phyloP scores from a whole-genome alignment of 2,797 vertebrate species.

The Hybognathus amarus region DNA sequence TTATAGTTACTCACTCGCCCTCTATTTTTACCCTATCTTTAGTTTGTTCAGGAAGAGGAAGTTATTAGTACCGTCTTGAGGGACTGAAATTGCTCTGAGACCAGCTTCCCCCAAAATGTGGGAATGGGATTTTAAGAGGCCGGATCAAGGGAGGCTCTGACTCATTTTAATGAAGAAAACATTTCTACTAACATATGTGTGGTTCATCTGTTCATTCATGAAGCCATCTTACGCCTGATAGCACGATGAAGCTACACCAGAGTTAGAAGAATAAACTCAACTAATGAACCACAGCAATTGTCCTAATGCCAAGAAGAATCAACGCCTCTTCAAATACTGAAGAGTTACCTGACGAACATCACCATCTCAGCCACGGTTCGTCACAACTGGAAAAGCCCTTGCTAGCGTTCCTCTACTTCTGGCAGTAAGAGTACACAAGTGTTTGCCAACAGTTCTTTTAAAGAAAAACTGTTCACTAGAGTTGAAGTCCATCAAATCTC shows the following conservation, averaged over 20 bases:
- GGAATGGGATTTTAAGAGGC: constrained; percentile 11
- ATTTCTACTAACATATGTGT: background rate
- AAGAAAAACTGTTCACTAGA: background rate
- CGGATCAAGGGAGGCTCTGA: background rate
- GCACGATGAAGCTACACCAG: background rate
- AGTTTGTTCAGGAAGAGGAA: constrained; percentile 54
- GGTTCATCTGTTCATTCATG: background rate
- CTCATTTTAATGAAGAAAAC: constrained; percentile 6
- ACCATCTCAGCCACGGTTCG: too few relatives aligned
- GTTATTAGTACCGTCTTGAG: constrained; percentile 25
- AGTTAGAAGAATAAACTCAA: background rate
- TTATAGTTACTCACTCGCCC: background rate
- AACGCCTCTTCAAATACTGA: background rate
- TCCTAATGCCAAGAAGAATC: background rate
- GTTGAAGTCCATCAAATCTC: background rate
- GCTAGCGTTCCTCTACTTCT: background rate
- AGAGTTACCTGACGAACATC: background rate
- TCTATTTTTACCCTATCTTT: constrained; percentile 34
- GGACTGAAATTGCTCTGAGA: constrained; percentile 25
- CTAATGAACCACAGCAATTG: background rate
- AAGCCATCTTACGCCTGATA: background rate
- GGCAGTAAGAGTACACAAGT: background rate
- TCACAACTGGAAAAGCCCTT: background rate
- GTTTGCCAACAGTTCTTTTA: background rate
- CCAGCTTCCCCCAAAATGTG: background rate